Evolutionary conservation across 2,888 invertebrate genomes (phyloP), one percentile per base, ranked within the genome.

Genomic region (Drosophila ochracea): DNA sequence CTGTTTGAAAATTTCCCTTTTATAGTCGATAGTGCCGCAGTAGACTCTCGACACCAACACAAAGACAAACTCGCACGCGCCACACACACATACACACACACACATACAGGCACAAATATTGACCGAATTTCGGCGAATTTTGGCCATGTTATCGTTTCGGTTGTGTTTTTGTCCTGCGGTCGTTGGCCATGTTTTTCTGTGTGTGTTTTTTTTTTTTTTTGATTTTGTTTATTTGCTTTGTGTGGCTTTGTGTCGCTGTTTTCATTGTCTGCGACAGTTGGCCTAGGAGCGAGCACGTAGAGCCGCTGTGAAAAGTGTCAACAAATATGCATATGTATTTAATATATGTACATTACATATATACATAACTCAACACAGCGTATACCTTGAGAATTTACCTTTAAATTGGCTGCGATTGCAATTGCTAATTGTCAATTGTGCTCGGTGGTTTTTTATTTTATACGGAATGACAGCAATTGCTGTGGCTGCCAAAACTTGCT

Each of bases 81-180:
- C 55, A 47, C 37, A 62, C 49, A 50, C 37, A 37, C 43, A 28
- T 39, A 65, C 49, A 70, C 21, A 54, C 31, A 54, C 39, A 62
- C 13, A 54, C 13, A 60, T 59, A 47, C 75, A 64, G 78, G 57
- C 70, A 60, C 62, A 87, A 90, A 87, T 87, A 87, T 87, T 87
- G 91, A 87, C 87, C 89, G 87, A 89, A 90, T 84, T 90, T 89
- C 68, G 72, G 72, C 68, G 76, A 59, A 69, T 79, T 82, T 76
- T 78, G 62, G 71, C 53, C 73, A 66, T 78, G 73, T 74, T 81
- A 68, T 74, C 65, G 64, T 64, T 59, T 71, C 52, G 71, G 74
- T 72, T 69, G 69, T 66, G 69, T 66, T 75, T 68, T 71, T 60
- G 60, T 58, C 64, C 39, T 63, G 72, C 41, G 80, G 76, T 64